These are phyloP conservation scores for Epinotia nisella DNA, from an alignment of 2,888 invertebrate species.

Conservation along the genomic window DNA sequence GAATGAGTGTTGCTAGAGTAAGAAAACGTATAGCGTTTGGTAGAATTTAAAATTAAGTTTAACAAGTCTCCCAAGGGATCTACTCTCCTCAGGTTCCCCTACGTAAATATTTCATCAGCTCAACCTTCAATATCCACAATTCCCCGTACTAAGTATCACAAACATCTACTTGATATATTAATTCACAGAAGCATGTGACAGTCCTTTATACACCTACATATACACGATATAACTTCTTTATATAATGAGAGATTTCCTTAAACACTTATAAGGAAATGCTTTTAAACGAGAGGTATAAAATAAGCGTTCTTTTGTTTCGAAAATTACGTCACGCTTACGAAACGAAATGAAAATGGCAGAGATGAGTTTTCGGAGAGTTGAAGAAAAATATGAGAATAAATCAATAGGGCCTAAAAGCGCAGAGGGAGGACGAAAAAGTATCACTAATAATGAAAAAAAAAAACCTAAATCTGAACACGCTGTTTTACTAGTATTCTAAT, in stretches of 20 bases:
- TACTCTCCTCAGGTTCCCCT: no score
- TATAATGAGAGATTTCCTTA: neutral
- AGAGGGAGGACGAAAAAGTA: no score
- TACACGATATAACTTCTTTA: constrained; percentile 1
- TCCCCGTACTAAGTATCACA: neutral
- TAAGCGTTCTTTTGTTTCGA: constrained; percentile 17
- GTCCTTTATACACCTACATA: constrained; percentile 14
- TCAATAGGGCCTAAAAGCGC: neutral
- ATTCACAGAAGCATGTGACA: constrained; percentile 12
- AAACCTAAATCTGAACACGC: no score
- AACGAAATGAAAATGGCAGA: neutral
- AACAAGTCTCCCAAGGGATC: no score
- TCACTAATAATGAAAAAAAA: no score
- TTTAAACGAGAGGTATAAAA: constrained; percentile 10
- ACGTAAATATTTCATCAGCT: neutral
- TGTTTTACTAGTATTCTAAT: no score
- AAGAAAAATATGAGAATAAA: neutral
- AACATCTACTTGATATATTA: constrained; percentile 14
- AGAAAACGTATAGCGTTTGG: no score
- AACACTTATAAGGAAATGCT: constrained; percentile 1
- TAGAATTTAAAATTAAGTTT: no score
- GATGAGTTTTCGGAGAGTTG: neutral
- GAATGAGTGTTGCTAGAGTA: no score
- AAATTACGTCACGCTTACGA: constrained; percentile 10
- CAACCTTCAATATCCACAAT: neutral